Evolutionary conservation across 1,140 invertebrate species (phyloP), one percentile per base, ranked within the genome.

Genomic region (Oryzaephilus surinamensis): DNA sequence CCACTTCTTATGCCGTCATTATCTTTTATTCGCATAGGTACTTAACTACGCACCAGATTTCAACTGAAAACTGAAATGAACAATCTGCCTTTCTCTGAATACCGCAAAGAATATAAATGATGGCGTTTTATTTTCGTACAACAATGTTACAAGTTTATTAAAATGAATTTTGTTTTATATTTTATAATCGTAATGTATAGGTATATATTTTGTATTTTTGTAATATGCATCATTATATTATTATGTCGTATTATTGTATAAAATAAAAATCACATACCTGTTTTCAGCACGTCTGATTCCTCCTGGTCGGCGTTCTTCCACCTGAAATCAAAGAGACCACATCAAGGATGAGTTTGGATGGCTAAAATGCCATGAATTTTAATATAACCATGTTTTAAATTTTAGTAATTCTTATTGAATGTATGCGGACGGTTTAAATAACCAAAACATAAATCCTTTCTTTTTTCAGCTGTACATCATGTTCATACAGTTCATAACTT

Each of bases 261-360:
- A 24, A n/a, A 10, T 10, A 7, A 24, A 24, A 24, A 24, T 7
- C 4, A 24, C 36, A 48, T 45, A 55, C 55, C 52, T 52, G 23
- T 45, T 40, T 45, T 57, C 51, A 29, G 45, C 21, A 47, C 38
- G 44, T 40, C 45, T 46, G 34, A 47, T 46, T 23, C 38, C 33
- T 12, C 42, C 46, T 20, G 35, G 34, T 45, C 48, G 39, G 19
- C 48, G 39, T 16, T 55, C 55, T 26, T 57, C 55, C 43, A 54
- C 55, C 55, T 57, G 51, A 34, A 57, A 57, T 48, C 43, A 54
- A 57, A 57, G 32, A 50, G 40, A 47, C 38, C 43, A 47, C 42
- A 46, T 51, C 42, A 54, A 49, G 11, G n/a, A n/a, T n/a, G n/a
- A n/a, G n/a, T n/a, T n/a, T n/a, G n/a, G n/a, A n/a, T n/a, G n/a